These are phyloP conservation scores for Metridium senile DNA, from an alignment of 92 coral and sea anemone species.

Conservation along the genomic window DNA sequence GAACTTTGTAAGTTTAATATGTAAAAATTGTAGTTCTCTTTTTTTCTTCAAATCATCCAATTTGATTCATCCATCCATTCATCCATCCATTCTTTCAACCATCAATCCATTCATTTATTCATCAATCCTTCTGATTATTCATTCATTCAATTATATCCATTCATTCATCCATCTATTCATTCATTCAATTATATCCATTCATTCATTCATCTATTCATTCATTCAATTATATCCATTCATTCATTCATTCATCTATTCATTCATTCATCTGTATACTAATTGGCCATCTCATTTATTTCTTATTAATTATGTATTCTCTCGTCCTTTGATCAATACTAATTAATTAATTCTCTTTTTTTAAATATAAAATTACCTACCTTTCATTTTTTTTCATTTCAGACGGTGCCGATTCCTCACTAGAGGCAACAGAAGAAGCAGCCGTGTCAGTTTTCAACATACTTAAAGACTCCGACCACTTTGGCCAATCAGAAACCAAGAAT, in stretches of 20 bases:
- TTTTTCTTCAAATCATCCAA: background rate
- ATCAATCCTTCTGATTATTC: too few relatives aligned
- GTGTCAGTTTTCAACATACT: slow-evolving; percentile 76
- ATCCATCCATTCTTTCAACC: too few relatives aligned
- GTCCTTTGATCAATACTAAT: too few relatives aligned
- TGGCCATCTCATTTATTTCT: background rate
- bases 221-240: background rate
- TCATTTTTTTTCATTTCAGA: too few relatives aligned
- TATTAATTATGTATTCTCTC: too few relatives aligned
- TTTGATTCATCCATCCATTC: too few relatives aligned
- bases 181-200: background rate
- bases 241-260: background rate
- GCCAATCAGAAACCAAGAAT: slow-evolving; percentile 62
- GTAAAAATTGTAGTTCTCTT: background rate
- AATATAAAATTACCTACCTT: too few relatives aligned
- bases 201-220: background rate
- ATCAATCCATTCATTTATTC: background rate
- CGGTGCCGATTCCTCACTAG: slow-evolving; percentile 79
- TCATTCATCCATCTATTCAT: background rate
- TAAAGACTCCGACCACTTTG: slow-evolving; percentile 61
- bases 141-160: background rate
- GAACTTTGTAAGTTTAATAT: slow-evolving; percentile 41
- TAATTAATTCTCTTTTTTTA: too few relatives aligned
- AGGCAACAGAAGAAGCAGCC: slow-evolving; percentile 78
- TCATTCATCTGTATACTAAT: background rate